phyloP scores from a whole-genome alignment of 2,797 vertebrate genomes.

The Triplophysa bombifrons region DNA sequence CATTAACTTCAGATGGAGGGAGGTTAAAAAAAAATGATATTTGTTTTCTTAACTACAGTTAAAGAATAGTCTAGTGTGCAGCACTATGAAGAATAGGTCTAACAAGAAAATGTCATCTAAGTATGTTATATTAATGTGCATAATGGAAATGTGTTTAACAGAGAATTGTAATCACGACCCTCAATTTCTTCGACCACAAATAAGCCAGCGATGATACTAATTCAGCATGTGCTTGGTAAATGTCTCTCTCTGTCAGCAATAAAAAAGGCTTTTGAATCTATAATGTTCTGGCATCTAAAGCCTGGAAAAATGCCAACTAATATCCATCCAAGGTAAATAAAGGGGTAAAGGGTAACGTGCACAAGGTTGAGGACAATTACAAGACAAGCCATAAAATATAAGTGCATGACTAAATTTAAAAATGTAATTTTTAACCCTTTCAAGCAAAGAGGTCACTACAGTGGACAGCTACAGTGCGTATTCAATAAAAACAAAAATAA shows the following conservation, averaged over 20 bases:
- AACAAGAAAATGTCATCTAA: constrained; percentile 2
- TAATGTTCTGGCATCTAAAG: background rate
- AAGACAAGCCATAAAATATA: no score
- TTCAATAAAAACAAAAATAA: no score
- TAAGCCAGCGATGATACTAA: background rate
- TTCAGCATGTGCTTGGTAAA: background rate
- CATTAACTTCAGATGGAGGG: constrained; percentile 9
- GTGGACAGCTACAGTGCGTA: no score
- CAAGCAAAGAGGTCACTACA: no score
- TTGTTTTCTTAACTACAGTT: background rate
- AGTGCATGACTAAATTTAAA: no score
- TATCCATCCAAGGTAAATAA: background rate
- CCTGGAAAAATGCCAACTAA: background rate
- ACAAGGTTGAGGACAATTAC: no score
- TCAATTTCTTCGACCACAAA: background rate
- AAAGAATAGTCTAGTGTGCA: background rate
- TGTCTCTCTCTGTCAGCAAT: background rate
- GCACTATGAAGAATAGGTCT: background rate
- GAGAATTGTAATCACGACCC: background rate
- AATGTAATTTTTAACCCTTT: no score
- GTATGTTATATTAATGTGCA: background rate
- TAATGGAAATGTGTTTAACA: background rate
- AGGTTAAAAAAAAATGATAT: constrained; percentile 14
- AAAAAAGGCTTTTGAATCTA: background rate
- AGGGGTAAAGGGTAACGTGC: background rate